These are phyloP conservation scores for Trochalopteron elliotii DNA, from an alignment of 2,113 vertebrate genomes.

Conservation along the genomic window DNA sequence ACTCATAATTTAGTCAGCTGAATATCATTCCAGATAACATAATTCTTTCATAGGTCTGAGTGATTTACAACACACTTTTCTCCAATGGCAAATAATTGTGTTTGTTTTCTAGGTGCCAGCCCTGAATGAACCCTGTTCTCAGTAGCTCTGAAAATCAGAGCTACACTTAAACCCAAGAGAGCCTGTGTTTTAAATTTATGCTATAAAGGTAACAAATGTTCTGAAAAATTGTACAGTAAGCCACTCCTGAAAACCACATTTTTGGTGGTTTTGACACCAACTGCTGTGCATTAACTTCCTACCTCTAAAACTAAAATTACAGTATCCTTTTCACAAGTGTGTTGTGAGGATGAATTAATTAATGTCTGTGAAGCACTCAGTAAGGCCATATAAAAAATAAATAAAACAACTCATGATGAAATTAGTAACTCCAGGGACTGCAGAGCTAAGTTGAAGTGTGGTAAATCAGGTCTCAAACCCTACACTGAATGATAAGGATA, in stretches of 20 bases:
- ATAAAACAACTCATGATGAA: background rate
- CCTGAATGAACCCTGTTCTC: background rate
- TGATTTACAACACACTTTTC: background rate
- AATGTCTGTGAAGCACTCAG: background rate
- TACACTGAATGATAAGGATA: slow-evolving; percentile 41
- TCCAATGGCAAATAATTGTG: background rate
- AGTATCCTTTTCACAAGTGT: background rate
- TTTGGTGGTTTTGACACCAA: background rate
- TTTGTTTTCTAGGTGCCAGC: background rate
- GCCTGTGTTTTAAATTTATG: background rate
- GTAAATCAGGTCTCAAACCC: slow-evolving; percentile 45
- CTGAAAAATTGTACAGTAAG: background rate
- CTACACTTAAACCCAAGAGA: background rate
- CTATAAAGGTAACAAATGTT: background rate
- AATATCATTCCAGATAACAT: background rate
- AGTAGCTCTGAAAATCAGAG: background rate
- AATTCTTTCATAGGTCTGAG: background rate
- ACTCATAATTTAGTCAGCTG: background rate
- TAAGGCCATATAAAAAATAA: background rate
- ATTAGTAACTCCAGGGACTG: slow-evolving; percentile 8
- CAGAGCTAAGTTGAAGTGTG: slow-evolving; percentile 6
- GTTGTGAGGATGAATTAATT: slow-evolving; percentile 14
- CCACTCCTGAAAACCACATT: background rate
- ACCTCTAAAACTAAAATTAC: background rate
- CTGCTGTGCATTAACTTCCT: background rate